Base-by-base conservation (phyloP, 2,888 invertebrate genomes). In the Zaprionus lineosus region DNA sequence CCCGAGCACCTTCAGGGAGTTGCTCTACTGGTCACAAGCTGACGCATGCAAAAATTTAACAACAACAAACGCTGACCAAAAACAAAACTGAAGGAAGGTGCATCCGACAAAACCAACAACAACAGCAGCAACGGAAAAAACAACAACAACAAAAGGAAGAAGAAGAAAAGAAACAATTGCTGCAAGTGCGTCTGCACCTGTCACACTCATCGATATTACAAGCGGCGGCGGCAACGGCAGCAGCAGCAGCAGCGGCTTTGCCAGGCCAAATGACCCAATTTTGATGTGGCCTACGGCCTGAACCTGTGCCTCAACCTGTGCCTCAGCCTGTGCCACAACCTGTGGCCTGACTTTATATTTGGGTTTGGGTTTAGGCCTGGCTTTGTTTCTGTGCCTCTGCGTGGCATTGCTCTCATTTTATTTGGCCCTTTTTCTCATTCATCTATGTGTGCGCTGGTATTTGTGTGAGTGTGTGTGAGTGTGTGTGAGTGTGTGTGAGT, bases 121-220 rank as follows among this genome's bases (percentile, higher is more conserved):
- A 65, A 48, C 52, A 51, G 55, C 57, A 47, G 31, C 37, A 37
- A 39, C 16, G 18, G 5, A 16, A 26, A n/a, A 11, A 5, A 46
- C 24, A 28, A n/a, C n/a, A 47, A 41, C 52, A 48, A 41, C 36
- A 52, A 48, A 37, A 47, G 26, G 31, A 61, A 18, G 36, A 59
- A 39, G 56, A 60, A 28, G 53, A 60, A 48, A 60, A 58, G 29
- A 55, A 60, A 47, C 57, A 71, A 66, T 55, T 63, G 60, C 37
- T 44, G 76, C 52, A 77, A 76, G 67, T 75, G 58, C 62, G 59
- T 62, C 79, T 67, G 84, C 79, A 79, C 79, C 79, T 79, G 84
- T 79, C 79, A 77, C 48, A 69, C 64, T 76, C 77, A 82, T 78
- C 76, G 76, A 77, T 72, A 77, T 77, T 81, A 77, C 82, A 77